Conservation (phyloP, 2,113 vertebrate genomes). For the Sturnira hondurensis region DNA sequence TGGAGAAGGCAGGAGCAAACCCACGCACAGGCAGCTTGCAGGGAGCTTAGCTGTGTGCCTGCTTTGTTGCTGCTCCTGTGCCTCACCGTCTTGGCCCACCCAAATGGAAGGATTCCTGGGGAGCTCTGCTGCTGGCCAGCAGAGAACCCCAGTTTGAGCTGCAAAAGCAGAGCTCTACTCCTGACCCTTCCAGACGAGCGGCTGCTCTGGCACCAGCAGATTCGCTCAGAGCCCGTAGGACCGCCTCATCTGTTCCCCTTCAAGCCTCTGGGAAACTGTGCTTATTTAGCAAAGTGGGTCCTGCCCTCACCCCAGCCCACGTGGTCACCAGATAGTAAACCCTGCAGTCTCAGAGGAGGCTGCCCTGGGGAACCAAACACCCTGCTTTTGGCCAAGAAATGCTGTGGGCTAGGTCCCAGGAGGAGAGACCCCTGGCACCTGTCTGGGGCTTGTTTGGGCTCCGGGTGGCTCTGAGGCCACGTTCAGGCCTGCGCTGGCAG, state of each 20-base stretch:
- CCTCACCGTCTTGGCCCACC: not conserved
- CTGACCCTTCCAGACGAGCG: not conserved
- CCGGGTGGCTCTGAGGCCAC: not conserved
- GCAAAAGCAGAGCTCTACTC: not conserved
- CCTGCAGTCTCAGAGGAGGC: not conserved
- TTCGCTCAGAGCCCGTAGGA: not conserved
- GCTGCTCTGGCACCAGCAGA: not conserved
- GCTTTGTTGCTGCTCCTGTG: not conserved
- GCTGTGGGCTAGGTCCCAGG: not conserved
- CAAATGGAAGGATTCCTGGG: not conserved
- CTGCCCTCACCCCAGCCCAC: not conserved
- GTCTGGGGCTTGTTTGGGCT: not conserved
- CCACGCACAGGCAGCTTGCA: not conserved
- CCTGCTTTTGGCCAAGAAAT: not conserved
- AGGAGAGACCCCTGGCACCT: not conserved
- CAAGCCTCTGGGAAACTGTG: not conserved
- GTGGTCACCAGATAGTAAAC: not conserved
- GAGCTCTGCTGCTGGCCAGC: not conserved
- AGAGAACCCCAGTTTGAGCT: not conserved
- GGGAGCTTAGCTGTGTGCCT: not conserved
- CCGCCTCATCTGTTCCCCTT: not conserved
- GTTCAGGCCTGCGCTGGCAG: constrained; percentile 19
- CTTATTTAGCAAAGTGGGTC: not conserved
- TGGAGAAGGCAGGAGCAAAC: not conserved
- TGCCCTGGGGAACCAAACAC: not conserved